A percentile compares a stretch with the other conserved stretches of the same genome.
phyloP scores from a whole-genome alignment of 2,888 invertebrate species.

The Ichneumon xanthorius region DNA sequence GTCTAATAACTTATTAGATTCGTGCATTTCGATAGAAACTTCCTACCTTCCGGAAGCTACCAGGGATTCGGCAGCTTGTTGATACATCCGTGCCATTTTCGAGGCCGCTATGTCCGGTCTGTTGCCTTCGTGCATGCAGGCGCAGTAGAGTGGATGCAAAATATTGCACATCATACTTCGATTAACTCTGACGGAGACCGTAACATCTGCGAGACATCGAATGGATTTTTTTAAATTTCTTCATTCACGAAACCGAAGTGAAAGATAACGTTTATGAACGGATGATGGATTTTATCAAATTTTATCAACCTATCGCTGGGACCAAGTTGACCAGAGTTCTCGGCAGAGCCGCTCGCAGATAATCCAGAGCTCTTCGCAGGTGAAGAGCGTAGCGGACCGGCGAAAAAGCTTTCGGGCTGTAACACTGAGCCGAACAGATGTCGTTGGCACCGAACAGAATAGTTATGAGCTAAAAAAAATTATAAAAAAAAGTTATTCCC shows the following conservation, averaged over 20 bases:
- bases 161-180: constrained; percentile 89
- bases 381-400: constrained; percentile 88
- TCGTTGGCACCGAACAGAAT: constrained; percentile 92
- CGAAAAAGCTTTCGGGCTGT: constrained; percentile 84
- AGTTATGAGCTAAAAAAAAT: constrained; percentile 86
- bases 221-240: not conserved
- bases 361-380: constrained; percentile 89
- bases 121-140: constrained; percentile 89
- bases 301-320: constrained; percentile 88
- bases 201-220: constrained; percentile 87
- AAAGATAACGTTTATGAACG: not conserved
- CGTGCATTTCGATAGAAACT: not conserved
- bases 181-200: constrained; percentile 89
- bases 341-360: constrained; percentile 88
- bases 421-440: constrained; percentile 90
- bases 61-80: constrained; percentile 88
- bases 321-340: constrained; percentile 90
- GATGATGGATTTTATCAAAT: not conserved
- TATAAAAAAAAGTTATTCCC: not conserved
- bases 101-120: constrained; percentile 87
- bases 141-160: constrained; percentile 90
- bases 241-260: not conserved
- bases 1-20: not conserved
- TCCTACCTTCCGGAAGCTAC: constrained; percentile 85
- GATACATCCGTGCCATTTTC: constrained; percentile 88